These are phyloP conservation scores for Silurus asotus DNA, from an alignment of 2,113 vertebrate genomes.

Conservation along the genomic window DNA sequence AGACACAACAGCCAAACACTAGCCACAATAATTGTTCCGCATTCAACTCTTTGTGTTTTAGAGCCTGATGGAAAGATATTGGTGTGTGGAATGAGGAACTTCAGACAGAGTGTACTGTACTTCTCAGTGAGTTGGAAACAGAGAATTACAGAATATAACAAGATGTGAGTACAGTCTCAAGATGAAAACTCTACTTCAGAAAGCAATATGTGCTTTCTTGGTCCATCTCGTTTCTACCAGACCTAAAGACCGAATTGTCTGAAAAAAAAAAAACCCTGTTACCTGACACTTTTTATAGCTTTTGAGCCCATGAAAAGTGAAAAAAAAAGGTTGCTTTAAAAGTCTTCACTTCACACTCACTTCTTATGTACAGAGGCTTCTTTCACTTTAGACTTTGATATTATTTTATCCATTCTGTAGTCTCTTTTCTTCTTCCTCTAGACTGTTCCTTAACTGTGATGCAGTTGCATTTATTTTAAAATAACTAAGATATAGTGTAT, in stretches of 20 bases:
- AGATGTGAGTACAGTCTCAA: constrained; percentile 20
- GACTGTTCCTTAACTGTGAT: too few relatives aligned
- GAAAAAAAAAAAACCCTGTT: constrained; percentile 22
- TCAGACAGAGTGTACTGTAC: constrained; percentile 17
- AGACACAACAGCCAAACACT: not conserved
- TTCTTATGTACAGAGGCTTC: not conserved
- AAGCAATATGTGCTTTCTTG: constrained; percentile 30
- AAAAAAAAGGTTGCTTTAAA: constrained; percentile 18
- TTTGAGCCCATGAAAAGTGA: not conserved
- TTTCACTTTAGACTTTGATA: not conserved
- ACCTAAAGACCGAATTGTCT: constrained; percentile 22
- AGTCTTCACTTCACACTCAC: not conserved
- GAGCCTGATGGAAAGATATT: constrained; percentile 34
- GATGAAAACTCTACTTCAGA: constrained; percentile 32
- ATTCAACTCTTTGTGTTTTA: constrained; percentile 46
- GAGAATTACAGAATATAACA: constrained; percentile 36
- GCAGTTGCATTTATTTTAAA: too few relatives aligned
- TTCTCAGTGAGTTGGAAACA: constrained; percentile 18
- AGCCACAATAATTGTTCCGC: not conserved
- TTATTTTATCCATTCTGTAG: not conserved
- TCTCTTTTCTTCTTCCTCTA: not conserved
- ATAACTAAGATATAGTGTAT: too few relatives aligned
- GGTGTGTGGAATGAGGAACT: constrained; percentile 40
- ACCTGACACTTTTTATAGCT: constrained; percentile 13
- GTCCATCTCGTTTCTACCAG: not conserved